Base-by-base conservation (phyloP, 2,888 invertebrate species). In the Drosophila diplacantha region DNA sequence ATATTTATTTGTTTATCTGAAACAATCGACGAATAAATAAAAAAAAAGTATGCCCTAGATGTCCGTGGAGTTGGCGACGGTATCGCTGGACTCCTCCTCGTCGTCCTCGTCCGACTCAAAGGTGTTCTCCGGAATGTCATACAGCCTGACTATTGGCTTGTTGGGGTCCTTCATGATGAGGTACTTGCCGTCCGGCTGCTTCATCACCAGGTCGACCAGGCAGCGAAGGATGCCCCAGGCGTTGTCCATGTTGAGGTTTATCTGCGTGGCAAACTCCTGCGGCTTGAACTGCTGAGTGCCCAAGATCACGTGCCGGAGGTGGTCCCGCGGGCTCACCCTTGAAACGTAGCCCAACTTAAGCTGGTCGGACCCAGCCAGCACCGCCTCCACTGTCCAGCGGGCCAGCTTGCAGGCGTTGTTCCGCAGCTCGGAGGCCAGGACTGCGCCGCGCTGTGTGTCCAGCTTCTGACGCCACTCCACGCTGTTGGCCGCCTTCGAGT, bases 321-420 rank as follows among this genome's bases (percentile, higher is more conserved):
- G 96, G 89, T 99, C 99, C 32, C 97, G 93, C 8, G 96, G 94
- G 87, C 95, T 95, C 4, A 94, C 92, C 67, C 99, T 94, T 2
- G 98, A 98, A n/a, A 99, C 99, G 90, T 98, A 99, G 83, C 99
- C 99, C 89, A 99, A 96, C 90, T 99, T 99, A 78, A 99, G 93
- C 88, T 97, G 96, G 90, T 99, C 98, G 6, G 98, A 97, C 32
- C 98, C 98, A 57, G 98, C 97, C 18, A 98, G 90, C 9, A 98
- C 90, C 7, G 98, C 95, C 90, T 95, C 96, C 0, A 98, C 96
- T 0, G 99, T 99, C 99, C 99, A 99, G 87, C 99, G 99, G 69
- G 99, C 99, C 66, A 99, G 91, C 89, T 99, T 99, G 91, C 98
- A 98, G n/a, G 98, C 96, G 90, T 99, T 99, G 89, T 99, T 99